Base-by-base conservation (phyloP, 2,888 invertebrate genomes). In the Lasioglossum calceatum region DNA sequence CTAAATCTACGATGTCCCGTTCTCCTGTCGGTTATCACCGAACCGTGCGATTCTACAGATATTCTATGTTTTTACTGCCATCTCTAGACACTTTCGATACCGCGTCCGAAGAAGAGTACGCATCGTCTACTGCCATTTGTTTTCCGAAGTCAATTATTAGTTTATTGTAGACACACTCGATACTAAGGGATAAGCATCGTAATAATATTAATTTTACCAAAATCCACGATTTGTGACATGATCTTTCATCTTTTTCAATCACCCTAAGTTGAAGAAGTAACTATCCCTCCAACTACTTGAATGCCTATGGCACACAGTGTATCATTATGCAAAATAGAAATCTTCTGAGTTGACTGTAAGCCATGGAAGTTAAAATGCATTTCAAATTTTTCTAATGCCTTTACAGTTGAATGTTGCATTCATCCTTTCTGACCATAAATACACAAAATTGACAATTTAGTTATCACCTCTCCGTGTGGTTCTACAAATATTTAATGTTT, bases 1-100 rank as follows among this genome's bases (percentile, higher is more conserved):
- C 91, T 90, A 87, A 91, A 93, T 92, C 92, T 93, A 92, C 91
- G 92, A 93, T 92, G 91, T 89, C 88, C 87, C 85, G 70, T 79
- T 71, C 82, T 79, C 87, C 77, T 84, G 81, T 84, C 74, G 84
- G 71, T 54, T 39, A 58, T 58, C 73, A 19, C n/a, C 73, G 70
- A 27, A 74, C 61, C 75, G 58, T 80, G 23, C 79, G 61, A 58
- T 77, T 80, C 85, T 80, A 72, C 64, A 77, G 67, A 80, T 73
- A 79, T 77, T 79, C 73, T 4, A 83, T 82, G 58, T 50, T 79
- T 82, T 77, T 44, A 67, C 23, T 3, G 54, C 1, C 2, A 23
- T 8, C 23, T n/a, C 10, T 71, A 42, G 42, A 5, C 64, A 7
- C 32, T 19, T 19, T 2, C 32, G 16, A 32, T 16, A 8, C n/a